Conservation (phyloP, 2,113 vertebrate genomes). For the Mandrillus leucophaeus region DNA sequence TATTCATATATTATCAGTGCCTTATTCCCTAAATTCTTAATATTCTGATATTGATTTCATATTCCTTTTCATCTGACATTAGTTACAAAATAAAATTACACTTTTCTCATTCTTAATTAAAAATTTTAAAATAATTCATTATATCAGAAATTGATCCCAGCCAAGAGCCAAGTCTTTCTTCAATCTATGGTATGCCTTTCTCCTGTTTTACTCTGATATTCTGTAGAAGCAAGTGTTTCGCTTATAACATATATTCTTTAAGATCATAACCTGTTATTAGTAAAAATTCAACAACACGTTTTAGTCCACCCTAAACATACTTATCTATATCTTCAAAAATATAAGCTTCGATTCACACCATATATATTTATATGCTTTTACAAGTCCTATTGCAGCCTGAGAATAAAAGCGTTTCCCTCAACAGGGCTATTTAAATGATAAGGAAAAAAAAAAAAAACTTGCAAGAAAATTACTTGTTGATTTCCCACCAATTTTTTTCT, state of each 20-base stretch:
- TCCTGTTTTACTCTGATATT: not conserved
- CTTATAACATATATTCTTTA: not conserved
- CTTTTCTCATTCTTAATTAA: slow-evolving; percentile 59
- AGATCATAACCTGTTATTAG: not conserved
- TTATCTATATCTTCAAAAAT: not conserved
- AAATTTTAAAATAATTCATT: slow-evolving; percentile 74
- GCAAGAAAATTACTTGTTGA: not conserved
- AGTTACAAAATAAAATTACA: slow-evolving; percentile 76
- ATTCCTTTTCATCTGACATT: slow-evolving; percentile 65
- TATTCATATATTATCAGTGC: slow-evolving; percentile 51
- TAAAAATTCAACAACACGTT: not conserved
- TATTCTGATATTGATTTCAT: slow-evolving; percentile 73
- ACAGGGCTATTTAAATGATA: not conserved
- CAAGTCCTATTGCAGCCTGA: not conserved
- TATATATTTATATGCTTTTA: not conserved
- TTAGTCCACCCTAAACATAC: not conserved
- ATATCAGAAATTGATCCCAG: slow-evolving; percentile 44
- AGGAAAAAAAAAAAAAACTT: not conserved
- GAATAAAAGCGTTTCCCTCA: not conserved
- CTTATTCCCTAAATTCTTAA: slow-evolving; percentile 58
- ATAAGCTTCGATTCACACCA: not conserved
- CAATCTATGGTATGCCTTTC: not conserved
- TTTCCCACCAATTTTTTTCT: not conserved
- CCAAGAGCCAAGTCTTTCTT: slow-evolving; percentile 63
- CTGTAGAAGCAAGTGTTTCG: not conserved